Base-by-base conservation (phyloP, 1,140 invertebrate genomes). In the Diploscapter pachys region DNA sequence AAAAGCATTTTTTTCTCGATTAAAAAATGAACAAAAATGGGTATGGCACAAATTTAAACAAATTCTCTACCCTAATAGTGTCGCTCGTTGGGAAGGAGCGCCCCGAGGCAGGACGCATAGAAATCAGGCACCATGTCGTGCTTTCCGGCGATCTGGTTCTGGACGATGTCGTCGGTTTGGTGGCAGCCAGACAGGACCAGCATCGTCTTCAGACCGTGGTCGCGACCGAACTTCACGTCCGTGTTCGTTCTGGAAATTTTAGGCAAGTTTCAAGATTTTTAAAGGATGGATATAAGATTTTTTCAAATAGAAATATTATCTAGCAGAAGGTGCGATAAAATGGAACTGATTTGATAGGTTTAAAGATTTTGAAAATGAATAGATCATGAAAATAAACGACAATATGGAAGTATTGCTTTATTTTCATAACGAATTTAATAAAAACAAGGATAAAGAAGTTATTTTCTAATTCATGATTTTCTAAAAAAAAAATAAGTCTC, bases 141-240 rank as follows among this genome's bases (percentile, higher is more conserved):
- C 5, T 79, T 67, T 6, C 71, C 75, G 5, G 82, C 76, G 55
- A 74, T 63, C 49, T 78, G 80, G 71, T 84, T 80, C 48, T 83
- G 78, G 11, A 80, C 63, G 13, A 84, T 80, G 49, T 84, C 82
- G 11, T 84, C 82, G n/a, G 84, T 64, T 64, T 80, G 63, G 72
- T 84, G 82, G 56, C 83, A 85, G 5, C 82, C 82, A 52, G 81
- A 83, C 48, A 84, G 71, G 2, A 84, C 82, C 4, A 84, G 78
- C 68, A 85, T 64, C 4, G 82, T 85, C 50, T 72, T 68, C 52
- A 84, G 70, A 13, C 82, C 82, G 63, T 84, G 82, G 65, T 83
- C 80, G 52, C 75, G 65, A 52, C 82, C 82, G 69, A 84, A 84
- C 68, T 85, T 84, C 9, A 84, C 80, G 71, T 84, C 82, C 13